These are phyloP conservation scores for Arctopsyche grandis DNA, from an alignment of 1,140 invertebrate genomes.

Conservation along the genomic window DNA sequence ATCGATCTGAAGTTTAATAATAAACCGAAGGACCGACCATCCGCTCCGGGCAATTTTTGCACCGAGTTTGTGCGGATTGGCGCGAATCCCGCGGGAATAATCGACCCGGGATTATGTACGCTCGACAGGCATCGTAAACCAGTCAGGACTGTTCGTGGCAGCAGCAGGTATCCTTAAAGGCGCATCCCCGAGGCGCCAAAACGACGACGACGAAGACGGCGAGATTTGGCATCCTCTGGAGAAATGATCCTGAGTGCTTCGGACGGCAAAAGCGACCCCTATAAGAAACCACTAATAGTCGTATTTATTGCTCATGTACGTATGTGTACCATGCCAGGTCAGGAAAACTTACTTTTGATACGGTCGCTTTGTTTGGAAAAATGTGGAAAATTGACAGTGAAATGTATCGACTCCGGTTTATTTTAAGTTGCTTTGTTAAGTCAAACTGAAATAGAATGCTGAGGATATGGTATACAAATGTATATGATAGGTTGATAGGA, in stretches of 20 bases:
- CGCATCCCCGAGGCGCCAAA: background rate
- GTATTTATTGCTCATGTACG: background rate
- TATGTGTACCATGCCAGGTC: no score
- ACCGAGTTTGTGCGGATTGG: background rate
- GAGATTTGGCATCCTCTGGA: constrained; percentile 31
- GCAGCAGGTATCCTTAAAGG: background rate
- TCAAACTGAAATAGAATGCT: no score
- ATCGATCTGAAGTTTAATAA: background rate
- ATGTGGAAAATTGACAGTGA: no score
- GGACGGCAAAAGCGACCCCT: background rate
- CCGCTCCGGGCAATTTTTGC: background rate
- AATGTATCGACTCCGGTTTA: no score
- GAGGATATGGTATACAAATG: no score
- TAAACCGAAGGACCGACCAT: no score
- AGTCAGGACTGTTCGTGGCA: constrained; percentile 15
- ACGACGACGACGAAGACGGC: constrained; percentile 18
- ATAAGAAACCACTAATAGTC: background rate
- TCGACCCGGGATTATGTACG: constrained; percentile 20
- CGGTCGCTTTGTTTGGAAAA: no score
- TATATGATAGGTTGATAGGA: no score
- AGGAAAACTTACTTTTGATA: no score
- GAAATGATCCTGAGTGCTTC: constrained; percentile 32
- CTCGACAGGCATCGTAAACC: constrained; percentile 25
- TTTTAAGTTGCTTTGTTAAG: no score
- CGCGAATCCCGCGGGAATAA: constrained; percentile 5